Evolutionary conservation across 2,888 invertebrate species (phyloP), one percentile per base, ranked within the genome.

Genomic region (Microplitis deprimator): DNA sequence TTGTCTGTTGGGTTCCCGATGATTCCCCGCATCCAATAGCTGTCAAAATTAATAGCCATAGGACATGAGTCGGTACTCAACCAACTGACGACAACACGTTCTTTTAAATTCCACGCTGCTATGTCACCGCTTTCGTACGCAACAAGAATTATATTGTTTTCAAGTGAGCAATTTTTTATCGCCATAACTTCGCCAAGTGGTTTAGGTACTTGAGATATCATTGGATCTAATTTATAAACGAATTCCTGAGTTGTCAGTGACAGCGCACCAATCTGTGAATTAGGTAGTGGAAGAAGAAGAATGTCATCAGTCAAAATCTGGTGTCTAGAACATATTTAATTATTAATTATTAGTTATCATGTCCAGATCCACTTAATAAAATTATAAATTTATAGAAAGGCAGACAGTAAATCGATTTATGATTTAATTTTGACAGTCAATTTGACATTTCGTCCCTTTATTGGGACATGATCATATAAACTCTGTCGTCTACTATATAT

Each of bases 51-150:
- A 50, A 96, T 89, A 0, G 94, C 92, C 91, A 95, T 93, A 0
- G 95, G 93, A 85, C 93, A 94, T 81, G 94, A 92, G 20, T 93
- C 91, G 17, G 91, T 85, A 89, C 93, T 91, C 79, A 93, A 84
- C 85, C 91, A 91, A 83, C 92, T 91, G 82, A 93, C 90, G 81
- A 91, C 90, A 85, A 91, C 92, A 76, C 87, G 92, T 83, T 92
- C 92, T 83, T 92, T 92, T 83, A 93, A 90, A 90, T 95, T 94
- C 94, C 95, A 96, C 20, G 95, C 90, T 13, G 93, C 90, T 71
- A 95, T 91, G 87, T 94, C 92, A 0, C 96, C 96, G 29, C 93
- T 92, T 88, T 96, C 96, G 82, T 95, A 96, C 65, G 94, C 94
- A 13, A 92, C 94, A 72, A 96, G 89, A 29, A 95, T 86, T 84